Percentiles rank a stretch among this genome's conserved stretches.
phyloP scores from a whole-genome alignment of 2,888 invertebrate genomes.

The Drosophila nigricruria region DNA sequence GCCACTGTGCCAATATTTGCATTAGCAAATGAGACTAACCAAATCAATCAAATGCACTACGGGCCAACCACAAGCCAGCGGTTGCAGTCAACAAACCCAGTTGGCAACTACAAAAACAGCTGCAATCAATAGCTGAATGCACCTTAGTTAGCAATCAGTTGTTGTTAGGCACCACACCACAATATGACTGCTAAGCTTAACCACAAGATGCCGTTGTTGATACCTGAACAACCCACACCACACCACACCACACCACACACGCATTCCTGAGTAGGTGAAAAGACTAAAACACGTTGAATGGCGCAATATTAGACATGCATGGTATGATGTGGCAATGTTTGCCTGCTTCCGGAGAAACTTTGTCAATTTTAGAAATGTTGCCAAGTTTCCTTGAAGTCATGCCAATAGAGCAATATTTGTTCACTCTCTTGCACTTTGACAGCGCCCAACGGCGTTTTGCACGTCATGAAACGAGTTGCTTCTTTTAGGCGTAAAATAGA shows the following conservation, averaged over 20 bases:
- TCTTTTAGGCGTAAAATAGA: constrained; percentile 10
- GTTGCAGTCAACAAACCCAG: constrained; percentile 44
- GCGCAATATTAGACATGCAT: constrained; percentile 44
- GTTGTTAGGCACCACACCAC: constrained; percentile 45
- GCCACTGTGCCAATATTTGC: constrained; percentile 59
- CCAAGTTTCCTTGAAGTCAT: constrained; percentile 52
- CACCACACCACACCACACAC: too few relatives aligned
- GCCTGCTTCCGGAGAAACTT: constrained; percentile 33
- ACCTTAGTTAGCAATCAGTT: constrained; percentile 45
- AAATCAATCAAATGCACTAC: constrained; percentile 69
- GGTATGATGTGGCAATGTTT: constrained; percentile 32
- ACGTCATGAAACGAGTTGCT: constrained; percentile 9
- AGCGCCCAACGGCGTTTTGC: constrained; percentile 8
- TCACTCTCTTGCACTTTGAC: constrained; percentile 15
- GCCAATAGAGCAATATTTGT: constrained; percentile 42
- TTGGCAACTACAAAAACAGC: constrained; percentile 11
- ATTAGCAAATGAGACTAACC: constrained; percentile 70
- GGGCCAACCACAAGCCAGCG: constrained; percentile 63
- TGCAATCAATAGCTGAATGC: constrained; percentile 16
- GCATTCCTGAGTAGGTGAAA: background rate
- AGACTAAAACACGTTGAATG: constrained; percentile 14
- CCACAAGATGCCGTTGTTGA: constrained; percentile 58
- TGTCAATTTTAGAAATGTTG: constrained; percentile 46
- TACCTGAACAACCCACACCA: constrained; percentile 1
- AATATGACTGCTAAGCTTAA: constrained; percentile 55